Percentiles rank a stretch among this genome's conserved stretches.
phyloP scores from a whole-genome alignment of 2,113 vertebrate genomes.

The Empidonax traillii region DNA sequence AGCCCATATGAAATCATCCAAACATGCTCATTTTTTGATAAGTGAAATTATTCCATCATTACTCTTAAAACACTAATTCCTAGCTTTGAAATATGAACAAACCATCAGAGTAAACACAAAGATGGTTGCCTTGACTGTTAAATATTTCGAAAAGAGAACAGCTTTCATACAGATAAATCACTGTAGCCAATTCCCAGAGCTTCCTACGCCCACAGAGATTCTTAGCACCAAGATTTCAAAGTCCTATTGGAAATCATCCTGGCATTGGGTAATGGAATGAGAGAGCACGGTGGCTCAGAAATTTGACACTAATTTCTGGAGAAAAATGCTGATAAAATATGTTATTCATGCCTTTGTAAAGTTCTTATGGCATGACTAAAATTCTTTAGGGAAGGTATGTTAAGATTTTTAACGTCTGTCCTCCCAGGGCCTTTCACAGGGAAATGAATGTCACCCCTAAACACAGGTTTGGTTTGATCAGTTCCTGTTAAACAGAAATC shows the following conservation, averaged over 20 bases:
- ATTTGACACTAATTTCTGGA: background rate
- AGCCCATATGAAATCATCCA: background rate
- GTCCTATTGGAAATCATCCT: background rate
- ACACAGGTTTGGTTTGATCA: background rate
- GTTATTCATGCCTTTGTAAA: background rate
- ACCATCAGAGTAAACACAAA: background rate
- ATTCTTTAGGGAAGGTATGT: background rate
- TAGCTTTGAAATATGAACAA: background rate
- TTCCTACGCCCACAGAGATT: accelerated
- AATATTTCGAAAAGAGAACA: background rate
- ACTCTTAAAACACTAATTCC: background rate
- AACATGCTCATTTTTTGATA: background rate
- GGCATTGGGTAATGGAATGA: background rate
- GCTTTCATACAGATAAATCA: background rate
- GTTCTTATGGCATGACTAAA: background rate
- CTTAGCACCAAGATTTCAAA: background rate
- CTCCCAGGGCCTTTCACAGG: background rate
- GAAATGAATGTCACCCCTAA: background rate
- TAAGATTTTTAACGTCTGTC: background rate
- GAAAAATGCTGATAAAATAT: background rate
- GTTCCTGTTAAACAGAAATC: background rate
- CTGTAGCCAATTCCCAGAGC: background rate
- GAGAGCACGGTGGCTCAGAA: background rate
- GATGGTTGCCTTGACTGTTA: background rate
- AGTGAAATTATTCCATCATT: background rate